phyloP scores from a whole-genome alignment of 1,140 invertebrate species.

The Piezodorus guildinii region DNA sequence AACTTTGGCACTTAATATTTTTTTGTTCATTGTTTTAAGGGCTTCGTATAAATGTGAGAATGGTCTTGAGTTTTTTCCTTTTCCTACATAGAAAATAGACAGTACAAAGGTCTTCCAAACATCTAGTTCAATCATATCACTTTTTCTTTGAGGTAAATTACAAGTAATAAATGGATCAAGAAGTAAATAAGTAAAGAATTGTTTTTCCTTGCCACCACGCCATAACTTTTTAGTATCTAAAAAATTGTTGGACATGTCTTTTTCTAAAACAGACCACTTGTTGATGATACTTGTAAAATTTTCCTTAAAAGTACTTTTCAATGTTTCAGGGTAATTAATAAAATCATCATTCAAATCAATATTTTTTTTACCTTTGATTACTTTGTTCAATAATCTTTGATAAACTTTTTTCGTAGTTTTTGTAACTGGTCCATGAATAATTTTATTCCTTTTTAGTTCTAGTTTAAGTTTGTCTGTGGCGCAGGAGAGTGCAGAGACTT shows the following conservation, averaged over 20 bases:
- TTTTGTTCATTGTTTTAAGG: slow-evolving; percentile 11
- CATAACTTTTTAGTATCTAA: neutral
- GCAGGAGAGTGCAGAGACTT: slow-evolving; percentile 2
- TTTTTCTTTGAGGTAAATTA: slow-evolving; percentile 3
- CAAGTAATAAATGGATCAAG: slow-evolving; percentile 14
- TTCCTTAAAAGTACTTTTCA: slow-evolving; percentile 1
- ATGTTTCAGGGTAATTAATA: neutral
- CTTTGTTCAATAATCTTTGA: neutral
- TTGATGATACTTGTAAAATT: neutral
- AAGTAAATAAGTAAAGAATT: slow-evolving; percentile 18
- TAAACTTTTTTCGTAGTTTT: slow-evolving; percentile 17
- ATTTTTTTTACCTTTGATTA: neutral
- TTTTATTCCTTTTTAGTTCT: slow-evolving; percentile 5
- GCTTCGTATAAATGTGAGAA: slow-evolving; percentile 18
- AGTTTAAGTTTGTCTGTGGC: slow-evolving; percentile 10
- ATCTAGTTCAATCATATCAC: neutral
- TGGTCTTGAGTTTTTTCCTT: slow-evolving; percentile 20
- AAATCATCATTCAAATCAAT: neutral
- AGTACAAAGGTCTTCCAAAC: slow-evolving; percentile 17
- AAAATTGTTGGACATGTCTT: slow-evolving; percentile 7
- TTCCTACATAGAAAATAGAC: slow-evolving; percentile 23
- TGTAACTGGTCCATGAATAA: slow-evolving; percentile 9
- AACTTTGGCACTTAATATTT: slow-evolving; percentile 35
- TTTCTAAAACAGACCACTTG: slow-evolving; percentile 8
- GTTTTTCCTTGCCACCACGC: slow-evolving; percentile 4